These are phyloP conservation scores for Spermophilus dauricus DNA, from an alignment of 2,113 vertebrate species.

Conservation along the genomic window DNA sequence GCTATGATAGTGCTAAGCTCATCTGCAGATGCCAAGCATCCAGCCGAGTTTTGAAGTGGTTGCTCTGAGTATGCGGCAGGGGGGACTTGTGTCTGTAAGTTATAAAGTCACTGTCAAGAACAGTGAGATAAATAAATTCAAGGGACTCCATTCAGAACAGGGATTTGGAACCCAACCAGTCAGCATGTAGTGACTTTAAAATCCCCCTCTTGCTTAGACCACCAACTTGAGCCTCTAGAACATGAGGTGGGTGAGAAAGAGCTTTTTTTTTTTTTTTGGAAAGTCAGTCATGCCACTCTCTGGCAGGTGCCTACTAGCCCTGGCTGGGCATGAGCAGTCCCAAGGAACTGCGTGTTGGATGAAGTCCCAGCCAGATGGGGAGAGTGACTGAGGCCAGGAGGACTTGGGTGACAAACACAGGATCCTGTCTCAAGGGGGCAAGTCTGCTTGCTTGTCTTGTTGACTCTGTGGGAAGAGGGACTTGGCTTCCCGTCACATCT, in stretches of 20 bases:
- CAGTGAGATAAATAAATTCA: background rate
- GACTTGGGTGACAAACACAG: background rate
- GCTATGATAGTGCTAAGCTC: slow-evolving; percentile 41
- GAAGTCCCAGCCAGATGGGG: background rate
- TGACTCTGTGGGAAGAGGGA: background rate
- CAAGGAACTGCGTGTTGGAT: background rate
- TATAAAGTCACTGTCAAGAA: background rate
- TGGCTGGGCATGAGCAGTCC: background rate
- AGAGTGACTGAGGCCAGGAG: background rate
- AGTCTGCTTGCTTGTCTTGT: background rate
- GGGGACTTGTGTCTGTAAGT: background rate
- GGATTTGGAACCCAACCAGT: background rate
- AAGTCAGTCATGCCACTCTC: background rate
- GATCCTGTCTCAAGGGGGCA: background rate
- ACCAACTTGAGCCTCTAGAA: background rate
- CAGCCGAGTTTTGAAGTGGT: background rate
- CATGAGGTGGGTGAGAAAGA: background rate
- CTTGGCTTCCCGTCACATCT: background rate
- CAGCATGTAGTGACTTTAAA: background rate
- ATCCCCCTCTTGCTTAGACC: background rate
- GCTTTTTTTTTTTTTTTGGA: slow-evolving; percentile 26
- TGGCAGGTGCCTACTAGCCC: background rate
- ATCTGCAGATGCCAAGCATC: slow-evolving; percentile 14
- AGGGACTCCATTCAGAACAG: background rate
- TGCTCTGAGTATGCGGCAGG: background rate